Base-by-base conservation (phyloP, 2,888 invertebrate genomes). In the Myathropa florea region DNA sequence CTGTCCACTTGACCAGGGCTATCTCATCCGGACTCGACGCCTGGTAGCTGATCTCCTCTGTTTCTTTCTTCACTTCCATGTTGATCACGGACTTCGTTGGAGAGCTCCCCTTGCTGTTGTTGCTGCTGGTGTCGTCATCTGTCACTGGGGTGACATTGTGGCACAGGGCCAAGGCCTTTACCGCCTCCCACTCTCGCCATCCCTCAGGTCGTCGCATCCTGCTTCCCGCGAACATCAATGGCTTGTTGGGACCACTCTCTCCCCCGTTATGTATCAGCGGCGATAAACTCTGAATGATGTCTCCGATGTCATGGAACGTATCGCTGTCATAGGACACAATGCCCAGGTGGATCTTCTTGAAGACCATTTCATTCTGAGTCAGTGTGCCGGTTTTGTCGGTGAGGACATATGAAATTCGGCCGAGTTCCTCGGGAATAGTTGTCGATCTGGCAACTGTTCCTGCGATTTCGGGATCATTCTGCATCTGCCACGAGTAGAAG, bases 91-190 rank as follows among this genome's bases (percentile, higher is more conserved):
- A 91, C 89, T 92, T 92, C 53, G 92, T 92, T 36, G 93, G 93
- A 64, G 93, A 93, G 88, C 90, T 91, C 14, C 88, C 88, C 24
- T 88, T 86, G 55, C 89, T 88, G 21, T 71, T 70, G 36, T 36
- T 70, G 30, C 68, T 83, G 55, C 36, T 90, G 36, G 92, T 92
- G 88, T 92, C 92, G 21, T 93, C 94, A 89, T 99, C 99, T 90
- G 96, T 97, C 2, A 98, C 98, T 0, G 99, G 99, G 0, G 99
- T 99, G 10, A 99, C 99, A 93, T 99, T 99, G 92, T 99, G 99
- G 92, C 99, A 99, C 46, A 99, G 93, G 0, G 99, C 98, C 68
- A 99, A 93, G 0, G 99, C 99, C 89, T 97, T 96, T 30, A 99
- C 97, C 0, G 97, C 97, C 90, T 97, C 97, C 93, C 96, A 96